Base-by-base conservation (phyloP, 1,140 invertebrate genomes). In the Formica selysi region DNA sequence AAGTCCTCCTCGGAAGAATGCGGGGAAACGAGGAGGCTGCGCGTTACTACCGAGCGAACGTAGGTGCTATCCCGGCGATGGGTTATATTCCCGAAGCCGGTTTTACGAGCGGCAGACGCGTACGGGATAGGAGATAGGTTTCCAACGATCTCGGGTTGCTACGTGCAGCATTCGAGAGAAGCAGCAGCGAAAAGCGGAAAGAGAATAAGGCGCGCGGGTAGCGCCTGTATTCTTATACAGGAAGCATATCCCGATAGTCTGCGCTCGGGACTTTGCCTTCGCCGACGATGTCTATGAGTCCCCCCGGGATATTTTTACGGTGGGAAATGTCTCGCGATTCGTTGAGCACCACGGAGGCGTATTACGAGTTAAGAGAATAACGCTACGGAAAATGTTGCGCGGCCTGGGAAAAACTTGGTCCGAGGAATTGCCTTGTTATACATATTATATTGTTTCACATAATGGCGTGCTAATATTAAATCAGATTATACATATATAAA, bases 81-180 rank as follows among this genome's bases (percentile, higher is more conserved):
- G 91, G 86, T 85, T 84, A 86, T 91, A 91, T 92, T 92, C 85
- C 51, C 87, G 86, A 70, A 84, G 84, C 86, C 87, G 83, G 87
- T 91, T 91, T 92, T 93, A 93, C 87, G 89, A 88, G 57, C 87
- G 44, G 51, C 57, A 67, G 76, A 90, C 65, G 83, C 85, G 67
- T 59, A 74, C 61, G 41, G 85, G 83, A 88, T 86, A 61, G 48
- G 19, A 85, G 65, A 91, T 88, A 89, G 68, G 70, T 87, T 90
- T 91, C 67, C 86, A 73, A 87, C 73, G 88, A 91, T 91, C 48
- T 80, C 85, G 32, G 64, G 19, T 13, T 78, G 10, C 26, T 70
- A 57, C 65, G 76, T 36, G 86, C 29, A 32, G 65, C 48, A 64
- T 85, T 74, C 68, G 76, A 51, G 59, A 61, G 36, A 62, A 73